Evolutionary conservation across 1,140 invertebrate genomes (phyloP), one percentile per base, ranked within the genome.

Genomic region (Chironomus tepperi): DNA sequence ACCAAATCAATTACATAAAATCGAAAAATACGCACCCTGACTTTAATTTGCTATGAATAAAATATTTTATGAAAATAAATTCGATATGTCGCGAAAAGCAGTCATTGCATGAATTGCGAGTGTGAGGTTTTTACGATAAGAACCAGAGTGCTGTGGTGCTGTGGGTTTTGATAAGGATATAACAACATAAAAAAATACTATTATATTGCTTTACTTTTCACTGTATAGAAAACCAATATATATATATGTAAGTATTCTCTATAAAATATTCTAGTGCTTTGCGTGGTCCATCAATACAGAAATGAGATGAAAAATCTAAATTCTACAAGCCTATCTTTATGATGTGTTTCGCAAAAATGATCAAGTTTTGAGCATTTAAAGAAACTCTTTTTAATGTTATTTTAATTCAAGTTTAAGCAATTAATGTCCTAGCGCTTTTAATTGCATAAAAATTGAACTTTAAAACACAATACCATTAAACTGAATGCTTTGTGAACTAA

Each of bases 71-170:
- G 47, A 57, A 47, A 57, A 57, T 57, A 57, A 57, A 57, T 57
- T 57, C 47, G 47, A 57, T 57, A 57, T 57, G n/a, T 57, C 47
- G n/a, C n/a, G 12, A 12, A 57, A 12, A 12, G 9, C 47, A 57
- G 47, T 57, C 47, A 57, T 57, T 57, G 47, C 47, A 57, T 57
- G 47, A 57, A 57, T 57, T 57, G 47, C 47, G 47, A 57, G 47
- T 57, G 47, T n/a, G 47, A 57, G 47, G n/a, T 15, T 57, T 57
- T 57, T 57, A 57, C 12, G 47, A 57, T 57, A 57, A 57, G 47
- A 57, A 57, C 47, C 47, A 57, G 47, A 57, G 47, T 57, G n/a
- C 24, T 34, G 24, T 34, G 24, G 24, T 34, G 47, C 47, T 57
- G 47, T 57, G 47, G 47, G 47, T 57, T 12, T 57, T n/a, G 47